Evolutionary conservation across 2,888 invertebrate genomes (phyloP), one percentile per base, ranked within the genome.

Genomic region (Cantharis nigra): DNA sequence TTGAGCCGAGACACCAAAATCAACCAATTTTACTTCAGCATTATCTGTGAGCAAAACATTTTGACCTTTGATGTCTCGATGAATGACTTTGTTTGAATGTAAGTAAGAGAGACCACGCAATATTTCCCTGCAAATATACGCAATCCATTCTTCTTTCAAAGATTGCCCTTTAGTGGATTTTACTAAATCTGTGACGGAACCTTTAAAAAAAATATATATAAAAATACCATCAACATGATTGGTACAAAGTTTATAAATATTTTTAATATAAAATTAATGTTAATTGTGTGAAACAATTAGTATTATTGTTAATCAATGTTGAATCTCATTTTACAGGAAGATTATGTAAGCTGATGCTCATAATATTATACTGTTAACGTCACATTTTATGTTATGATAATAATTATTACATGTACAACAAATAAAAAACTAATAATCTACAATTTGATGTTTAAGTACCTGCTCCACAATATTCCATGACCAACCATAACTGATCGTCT

Each of bases 381-480:
- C 49, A 49, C 7, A 49, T 7, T 49, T 49, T 49, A n/a, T n/a
- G 49, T 49, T 49, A n/a, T 49, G n/a, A 49, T 49, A 49, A n/a
- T n/a, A 49, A 49, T 49, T n/a, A n/a, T 49, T 49, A n/a, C n/a
- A 30, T 49, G 3, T 49, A 7, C n/a, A 49, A 33, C 33, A 33
- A 33, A 49, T n/a, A 49, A 49, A n/a, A 49, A n/a, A n/a, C 0
- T 49, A 49, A n/a, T 49, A 49, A 7, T 49, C 49, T n/a, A 11
- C 49, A 49, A 49, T 49, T n/a, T 7, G 20, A 69, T 20, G 69
- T 69, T 5, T 20, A 26, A 14, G 26, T 69, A 90, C 94, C 98
- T 88, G 98, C 99, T 84, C 99, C 99, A 91, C 99, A 99, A 89
- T 99, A 99, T 90, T 99, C 99, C 99, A 99, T 99, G 78, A 99